Base-by-base conservation (phyloP, 2,888 invertebrate genomes). In the Odontocerum albicorne region DNA sequence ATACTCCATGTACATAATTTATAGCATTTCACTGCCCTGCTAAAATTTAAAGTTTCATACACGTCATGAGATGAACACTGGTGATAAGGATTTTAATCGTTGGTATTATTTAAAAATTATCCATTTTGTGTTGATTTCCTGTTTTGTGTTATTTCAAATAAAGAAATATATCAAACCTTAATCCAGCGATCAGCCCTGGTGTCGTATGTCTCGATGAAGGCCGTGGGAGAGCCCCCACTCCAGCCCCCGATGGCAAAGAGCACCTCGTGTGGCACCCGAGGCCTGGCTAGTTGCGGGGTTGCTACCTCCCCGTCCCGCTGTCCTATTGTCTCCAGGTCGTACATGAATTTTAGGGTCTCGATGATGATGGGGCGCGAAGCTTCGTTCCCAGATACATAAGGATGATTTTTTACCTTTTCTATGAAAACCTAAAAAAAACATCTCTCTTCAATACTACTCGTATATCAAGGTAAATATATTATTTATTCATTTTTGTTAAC, bases 131-230 rank as follows among this genome's bases (percentile, higher is more conserved):
- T 8, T 13, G 4, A 4, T 6, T 7, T 2, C 13, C 13, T 4
- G 10, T 3, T 3, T 8, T 13, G 4, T 3, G 6, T 45, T 3
- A 10, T 8, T 17, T 45, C 12, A 3, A 32, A 6, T 38, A 7
- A 35, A 35, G 4, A 4, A 35, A 35, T 4, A 4, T 6, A n/a
- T 35, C 4, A 4, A 8, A 38, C 84, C 77, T 84, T 85, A 44
- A 92, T 88, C 93, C 94, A 94, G 40, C 92, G 83, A 72, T 94
- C 93, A 1, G 93, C 92, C 64, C 92, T 78, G 0, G 91, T 91
- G 64, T 94, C 93, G 67, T 93, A 94, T 0, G 92, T 90, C 71
- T 94, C 93, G 62, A 93, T 90, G 68, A 86, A 87, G 3, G 80
- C 40, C 12, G 73, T 69, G 1, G 79, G 72, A 16, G 64, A 70